Evolutionary conservation across 2,113 vertebrate genomes (phyloP).

Genomic region (Entosphenus tridentatus): DNA sequence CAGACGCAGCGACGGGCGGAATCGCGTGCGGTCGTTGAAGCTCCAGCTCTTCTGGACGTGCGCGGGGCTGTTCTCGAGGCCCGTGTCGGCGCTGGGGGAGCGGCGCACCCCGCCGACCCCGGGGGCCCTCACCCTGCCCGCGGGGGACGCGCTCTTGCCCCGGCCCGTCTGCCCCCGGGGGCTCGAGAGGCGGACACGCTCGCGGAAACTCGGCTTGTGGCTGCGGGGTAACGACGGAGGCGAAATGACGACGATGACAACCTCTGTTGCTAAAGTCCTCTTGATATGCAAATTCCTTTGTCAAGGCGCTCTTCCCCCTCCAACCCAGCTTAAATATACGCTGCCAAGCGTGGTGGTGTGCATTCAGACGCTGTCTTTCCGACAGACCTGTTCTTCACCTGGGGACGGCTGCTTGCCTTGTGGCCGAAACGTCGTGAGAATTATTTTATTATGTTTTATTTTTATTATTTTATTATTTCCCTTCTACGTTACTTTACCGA

Average conservation of each 20-base stretch:
- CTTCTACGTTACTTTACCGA: too few species aligned
- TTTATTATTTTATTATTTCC: too few species aligned
- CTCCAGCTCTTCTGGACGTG: conserved; percentile 98
- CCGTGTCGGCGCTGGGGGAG: conserved; percentile 48
- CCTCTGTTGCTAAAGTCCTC: too few species aligned
- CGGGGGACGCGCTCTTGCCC: conserved; percentile 43
- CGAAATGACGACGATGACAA: neutral
- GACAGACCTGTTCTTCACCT: too few species aligned
- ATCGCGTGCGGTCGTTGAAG: conserved; percentile 80
- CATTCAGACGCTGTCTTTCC: too few species aligned
- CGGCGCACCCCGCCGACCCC: conserved; percentile 37
- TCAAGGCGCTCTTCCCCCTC: too few species aligned
- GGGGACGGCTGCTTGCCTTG: too few species aligned
- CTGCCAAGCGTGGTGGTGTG: too few species aligned
- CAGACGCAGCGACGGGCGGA: conserved; percentile 66
- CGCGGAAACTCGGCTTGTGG: conserved; percentile 85
- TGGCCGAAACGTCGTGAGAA: too few species aligned
- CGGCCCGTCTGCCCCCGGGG: conserved; percentile 82
- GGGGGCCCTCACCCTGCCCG: neutral
- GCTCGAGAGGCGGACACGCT: conserved; percentile 77
- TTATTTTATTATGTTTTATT: too few species aligned
- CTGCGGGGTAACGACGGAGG: conserved; percentile 25
- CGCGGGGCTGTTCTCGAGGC: conserved; percentile 51
- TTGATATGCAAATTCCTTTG: too few species aligned
- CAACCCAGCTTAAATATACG: too few species aligned